Evolutionary conservation across 2,113 vertebrate genomes (phyloP).

Genomic region (Myiagra hebetior): DNA sequence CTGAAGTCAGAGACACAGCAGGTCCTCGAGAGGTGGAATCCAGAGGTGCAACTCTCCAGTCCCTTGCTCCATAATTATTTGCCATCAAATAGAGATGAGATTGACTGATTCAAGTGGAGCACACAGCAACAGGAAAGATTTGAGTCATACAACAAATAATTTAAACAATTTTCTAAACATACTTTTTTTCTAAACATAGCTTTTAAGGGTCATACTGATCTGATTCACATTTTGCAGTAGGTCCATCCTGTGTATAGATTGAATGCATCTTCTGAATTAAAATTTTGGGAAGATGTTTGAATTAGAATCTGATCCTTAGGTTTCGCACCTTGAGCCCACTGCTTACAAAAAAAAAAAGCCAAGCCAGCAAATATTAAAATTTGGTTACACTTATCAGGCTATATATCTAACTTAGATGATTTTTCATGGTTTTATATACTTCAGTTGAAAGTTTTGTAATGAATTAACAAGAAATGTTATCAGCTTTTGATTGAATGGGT

Average conservation of each 20-base stretch:
- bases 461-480: not conserved
- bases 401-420: not conserved
- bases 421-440: not conserved
- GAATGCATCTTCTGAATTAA: not conserved
- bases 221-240: not conserved
- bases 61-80: not conserved
- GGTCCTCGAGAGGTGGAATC: not conserved
- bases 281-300: not conserved
- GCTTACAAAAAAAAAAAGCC: not conserved
- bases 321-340: not conserved
- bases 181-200: no score
- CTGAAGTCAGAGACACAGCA: not conserved
- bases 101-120: not conserved
- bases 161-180: not conserved
- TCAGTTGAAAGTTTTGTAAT: not conserved
- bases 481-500: not conserved
- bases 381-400: not conserved
- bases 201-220: not conserved
- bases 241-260: not conserved
- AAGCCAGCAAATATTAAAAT: not conserved
- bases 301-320: not conserved
- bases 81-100: not conserved
- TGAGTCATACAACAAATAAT: not conserved
- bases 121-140: not conserved
- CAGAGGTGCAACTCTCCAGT: not conserved